phyloP scores from a whole-genome alignment of 1,140 invertebrate genomes.

The Pemphigus obesinymphae region DNA sequence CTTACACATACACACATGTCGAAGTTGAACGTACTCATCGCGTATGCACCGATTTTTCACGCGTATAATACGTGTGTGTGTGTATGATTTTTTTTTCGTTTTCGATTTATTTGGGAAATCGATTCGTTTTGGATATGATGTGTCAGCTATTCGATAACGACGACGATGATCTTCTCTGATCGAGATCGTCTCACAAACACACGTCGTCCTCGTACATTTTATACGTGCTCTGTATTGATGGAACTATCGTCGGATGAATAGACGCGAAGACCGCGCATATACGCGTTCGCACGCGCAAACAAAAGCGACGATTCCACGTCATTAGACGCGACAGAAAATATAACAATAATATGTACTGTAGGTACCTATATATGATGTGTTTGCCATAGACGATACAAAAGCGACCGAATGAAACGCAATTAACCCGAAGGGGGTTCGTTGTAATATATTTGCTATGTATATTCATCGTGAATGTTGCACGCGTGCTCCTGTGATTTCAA shows the following conservation, averaged over 20 bases:
- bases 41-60: background rate
- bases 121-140: slow-evolving; percentile 8
- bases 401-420: too few species aligned
- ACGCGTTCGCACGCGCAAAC: background rate
- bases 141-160: background rate
- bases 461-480: too few species aligned
- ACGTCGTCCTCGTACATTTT: background rate
- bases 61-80: background rate
- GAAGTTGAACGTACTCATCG: slow-evolving; percentile 28
- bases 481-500: too few species aligned
- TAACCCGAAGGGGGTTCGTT: too few species aligned
- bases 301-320: background rate
- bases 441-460: too few species aligned
- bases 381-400: too few species aligned
- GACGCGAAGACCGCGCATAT: background rate
- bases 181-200: background rate
- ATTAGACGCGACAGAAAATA: background rate
- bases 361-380: too few species aligned
- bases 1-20: background rate
- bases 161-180: background rate
- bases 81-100: slow-evolving; percentile 5
- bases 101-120: background rate
- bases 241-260: background rate
- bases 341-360: background rate
- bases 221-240: background rate